Percentiles rank a stretch among this genome's conserved stretches.
Conservation (phyloP, 2,888 invertebrate species). For the Bombylius major region DNA sequence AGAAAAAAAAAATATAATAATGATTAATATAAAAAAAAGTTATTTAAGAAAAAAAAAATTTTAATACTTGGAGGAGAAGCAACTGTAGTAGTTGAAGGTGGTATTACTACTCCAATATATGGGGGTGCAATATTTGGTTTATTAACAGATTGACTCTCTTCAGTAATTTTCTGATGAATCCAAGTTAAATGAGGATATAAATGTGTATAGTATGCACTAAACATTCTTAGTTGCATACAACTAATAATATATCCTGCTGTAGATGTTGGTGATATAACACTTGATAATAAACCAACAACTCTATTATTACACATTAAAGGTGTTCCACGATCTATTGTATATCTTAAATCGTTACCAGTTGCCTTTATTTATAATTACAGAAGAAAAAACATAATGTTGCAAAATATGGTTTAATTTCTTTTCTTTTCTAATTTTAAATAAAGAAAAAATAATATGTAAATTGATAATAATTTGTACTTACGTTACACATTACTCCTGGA, state of each 20-base stretch:
- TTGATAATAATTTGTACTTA: constrained; percentile 10
- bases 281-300: constrained; percentile 9
- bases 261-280: constrained; percentile 1
- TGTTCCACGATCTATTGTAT: constrained; percentile 9
- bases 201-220: constrained; percentile 8
- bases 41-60: not conserved
- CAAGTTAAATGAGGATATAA: constrained; percentile 5
- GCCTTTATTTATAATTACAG: not conserved
- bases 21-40: not conserved
- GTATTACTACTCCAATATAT: constrained; percentile 2
- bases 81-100: not conserved
- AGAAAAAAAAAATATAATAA: too few species aligned
- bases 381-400: not conserved
- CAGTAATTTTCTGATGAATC: constrained; percentile 7
- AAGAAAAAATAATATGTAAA: not conserved
- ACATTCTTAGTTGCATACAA: constrained; percentile 1
- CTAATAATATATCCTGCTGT: not conserved
- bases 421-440: too few species aligned
- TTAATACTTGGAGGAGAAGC: too few species aligned
- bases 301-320: constrained; percentile 10
- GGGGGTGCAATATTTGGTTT: constrained; percentile 1
- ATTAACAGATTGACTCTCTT: not conserved
- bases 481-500: constrained; percentile 14
- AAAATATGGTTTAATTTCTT: not conserved
- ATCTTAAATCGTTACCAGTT: not conserved